phyloP scores from a whole-genome alignment of 2,797 vertebrate genomes.

The Diplodus sargus region DNA sequence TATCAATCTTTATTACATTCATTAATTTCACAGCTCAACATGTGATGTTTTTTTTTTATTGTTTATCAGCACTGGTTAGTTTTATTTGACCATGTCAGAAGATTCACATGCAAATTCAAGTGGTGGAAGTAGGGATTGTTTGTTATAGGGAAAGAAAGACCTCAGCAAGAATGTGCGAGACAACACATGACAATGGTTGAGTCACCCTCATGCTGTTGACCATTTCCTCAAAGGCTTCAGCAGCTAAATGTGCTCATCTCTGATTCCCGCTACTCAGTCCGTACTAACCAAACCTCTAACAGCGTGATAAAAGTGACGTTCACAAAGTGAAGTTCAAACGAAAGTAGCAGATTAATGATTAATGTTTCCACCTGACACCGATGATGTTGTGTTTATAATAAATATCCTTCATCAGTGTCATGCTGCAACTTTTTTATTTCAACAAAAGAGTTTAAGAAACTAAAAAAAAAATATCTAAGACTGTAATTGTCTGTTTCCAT shows the following conservation, averaged over 20 bases:
- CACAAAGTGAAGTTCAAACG: neutral
- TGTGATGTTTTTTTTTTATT: neutral
- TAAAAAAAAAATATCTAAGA: neutral
- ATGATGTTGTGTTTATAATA: neutral
- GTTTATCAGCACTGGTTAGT: neutral
- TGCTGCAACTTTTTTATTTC: neutral
- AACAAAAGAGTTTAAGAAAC: neutral
- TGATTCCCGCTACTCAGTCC: neutral
- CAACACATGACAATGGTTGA: slow-evolving; percentile 72
- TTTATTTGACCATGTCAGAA: neutral
- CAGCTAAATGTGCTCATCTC: slow-evolving; percentile 27
- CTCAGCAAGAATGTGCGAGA: slow-evolving; percentile 67
- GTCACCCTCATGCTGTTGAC: slow-evolving; percentile 74
- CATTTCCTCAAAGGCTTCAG: slow-evolving; percentile 68
- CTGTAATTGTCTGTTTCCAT: neutral
- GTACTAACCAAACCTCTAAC: neutral
- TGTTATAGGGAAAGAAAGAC: slow-evolving; percentile 56
- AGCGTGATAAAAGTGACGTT: neutral
- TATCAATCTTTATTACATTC: neutral
- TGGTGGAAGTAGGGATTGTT: slow-evolving; percentile 19
- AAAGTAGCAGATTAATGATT: slow-evolving; percentile 36
- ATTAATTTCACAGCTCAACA: neutral
- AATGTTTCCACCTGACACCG: neutral
- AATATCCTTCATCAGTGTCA: neutral
- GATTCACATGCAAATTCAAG: neutral